Evolutionary conservation across 2,888 invertebrate species (phyloP), one percentile per base, ranked within the genome.

Genomic region (Bellardia bayeri): DNA sequence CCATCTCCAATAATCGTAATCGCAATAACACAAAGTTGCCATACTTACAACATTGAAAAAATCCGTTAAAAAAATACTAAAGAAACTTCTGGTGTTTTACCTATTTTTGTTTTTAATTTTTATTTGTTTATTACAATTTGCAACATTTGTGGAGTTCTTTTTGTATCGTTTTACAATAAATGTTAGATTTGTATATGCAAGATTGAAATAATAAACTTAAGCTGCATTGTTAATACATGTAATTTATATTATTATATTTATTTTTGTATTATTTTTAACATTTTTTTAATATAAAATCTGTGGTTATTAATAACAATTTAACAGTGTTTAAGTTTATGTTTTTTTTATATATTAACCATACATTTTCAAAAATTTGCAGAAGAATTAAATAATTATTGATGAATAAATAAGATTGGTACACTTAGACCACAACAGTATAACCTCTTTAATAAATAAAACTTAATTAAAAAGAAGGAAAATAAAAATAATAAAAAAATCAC

Each of bases 351-450:
- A 78, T 75, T 80, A 75, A 85, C 3, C 51, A 68, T 83, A 58
- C 2, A 66, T 64, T 14, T 61, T 78, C 16, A 51, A 58, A 63
- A 58, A 63, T 75, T 79, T 85, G 71, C 40, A 69, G 61, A 54
- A 58, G 13, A 61, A 66, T 33, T 66, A 66, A 49, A 64, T 61
- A 68, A 71, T 78, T 78, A 56, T 72, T 64, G 54, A 45, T 80
- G 49, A 75, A 80, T 84, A 66, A 66, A 71, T 74, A 45, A 56
- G n/a, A 14, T 86, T 78, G 87, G 84, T 87, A 85, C 83, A 81
- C 84, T 87, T 84, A 78, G 84, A 80, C 84, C 87, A 79, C 85
- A 82, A 87, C 85, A 82, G 69, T 81, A 85, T 75, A 85, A 85
- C 68, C 75, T 85, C 75, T 69, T 69, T 75, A 85, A 85, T 85